These are phyloP conservation scores for Archegozetes longisetosus DNA, from an alignment of 1,140 invertebrate genomes.

Conservation along the genomic window DNA sequence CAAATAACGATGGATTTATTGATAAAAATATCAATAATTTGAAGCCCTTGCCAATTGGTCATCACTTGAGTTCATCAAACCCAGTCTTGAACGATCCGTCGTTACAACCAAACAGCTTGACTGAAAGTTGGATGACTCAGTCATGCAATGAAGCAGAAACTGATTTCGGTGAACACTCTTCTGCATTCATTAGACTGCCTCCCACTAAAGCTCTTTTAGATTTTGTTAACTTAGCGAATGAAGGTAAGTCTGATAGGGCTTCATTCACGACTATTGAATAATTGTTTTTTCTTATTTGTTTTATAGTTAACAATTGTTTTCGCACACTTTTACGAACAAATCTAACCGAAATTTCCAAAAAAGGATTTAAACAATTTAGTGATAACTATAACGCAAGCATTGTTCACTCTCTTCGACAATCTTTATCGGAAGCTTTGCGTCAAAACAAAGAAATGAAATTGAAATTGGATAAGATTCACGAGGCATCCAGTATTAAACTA, in stretches of 20 bases:
- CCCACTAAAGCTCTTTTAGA: conserved; percentile 31
- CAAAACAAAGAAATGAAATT: conserved; percentile 53
- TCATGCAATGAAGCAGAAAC: conserved; percentile 24
- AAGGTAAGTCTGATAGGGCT: conserved; percentile 28
- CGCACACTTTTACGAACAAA: neutral
- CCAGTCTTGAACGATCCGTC: conserved; percentile 27
- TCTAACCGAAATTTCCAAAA: neutral
- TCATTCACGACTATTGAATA: neutral
- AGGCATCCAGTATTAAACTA: conserved; percentile 27
- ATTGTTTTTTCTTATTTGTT: neutral
- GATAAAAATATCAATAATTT: conserved; percentile 10
- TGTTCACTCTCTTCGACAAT: neutral
- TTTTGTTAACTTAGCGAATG: conserved; percentile 39
- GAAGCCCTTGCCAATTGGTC: conserved; percentile 13
- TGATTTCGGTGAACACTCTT: neutral
- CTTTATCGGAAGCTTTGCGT: conserved; percentile 35
- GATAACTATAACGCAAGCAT: neutral
- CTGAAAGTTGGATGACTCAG: conserved; percentile 16
- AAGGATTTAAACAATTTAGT: neutral
- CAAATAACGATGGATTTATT: neutral
- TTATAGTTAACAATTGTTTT: neutral
- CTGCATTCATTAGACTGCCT: neutral
- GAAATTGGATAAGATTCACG: conserved; percentile 46
- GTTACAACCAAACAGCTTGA: neutral
- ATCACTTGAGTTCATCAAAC: conserved; percentile 30